Evolutionary conservation across 2,797 vertebrate species (phyloP), one percentile per base, ranked within the genome.

Genomic region (Aldrovandia affinis): DNA sequence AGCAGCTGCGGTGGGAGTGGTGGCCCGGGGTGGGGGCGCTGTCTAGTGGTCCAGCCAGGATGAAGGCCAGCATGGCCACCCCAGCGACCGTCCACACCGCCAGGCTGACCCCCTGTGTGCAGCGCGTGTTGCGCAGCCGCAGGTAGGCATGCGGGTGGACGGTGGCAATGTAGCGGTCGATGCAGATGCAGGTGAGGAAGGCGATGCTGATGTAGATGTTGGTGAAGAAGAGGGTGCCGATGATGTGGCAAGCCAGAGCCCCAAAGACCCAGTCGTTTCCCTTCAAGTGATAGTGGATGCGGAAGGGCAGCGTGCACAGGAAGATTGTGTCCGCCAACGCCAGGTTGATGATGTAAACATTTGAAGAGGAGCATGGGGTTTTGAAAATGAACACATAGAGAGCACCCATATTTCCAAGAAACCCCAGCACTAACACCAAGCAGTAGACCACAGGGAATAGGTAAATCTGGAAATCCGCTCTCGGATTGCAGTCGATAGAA

Each of bases 171-270:
- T 97, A 97, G 9, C 96, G 93, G 47, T 98, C 97, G 1, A 95
- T 75, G 0, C 95, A 96, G 70, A 97, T 95, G 33, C 96, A 97
- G 22, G 94, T 93, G 90, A 97, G 95, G 82, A 97, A 96, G 47
- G 91, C 93, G 0, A 96, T 92, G 90, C 96, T 97, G 30, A 97
- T 88, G 84, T 95, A 96, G 87, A 93, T 91, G 92, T 96, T 96
- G 84, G 94, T 80, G 8, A 89, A 94, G 91, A 93, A 96, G 0
- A 97, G 0, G 0, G 88, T 89, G 3, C 96, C 96, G 0, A 92
- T 92, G 57, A 97, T 0, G 0, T 91, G 84, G 80, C 97, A 97
- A 1, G 92, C 65, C 0, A 84, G 0, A 0, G 94, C 93, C 0
- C 95, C 96, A 0, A 97, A 97, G 54, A 86, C 10, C 97, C 97